These are phyloP conservation scores for Excalfactoria chinensis DNA, from an alignment of 2,113 vertebrate genomes.

Conservation along the genomic window DNA sequence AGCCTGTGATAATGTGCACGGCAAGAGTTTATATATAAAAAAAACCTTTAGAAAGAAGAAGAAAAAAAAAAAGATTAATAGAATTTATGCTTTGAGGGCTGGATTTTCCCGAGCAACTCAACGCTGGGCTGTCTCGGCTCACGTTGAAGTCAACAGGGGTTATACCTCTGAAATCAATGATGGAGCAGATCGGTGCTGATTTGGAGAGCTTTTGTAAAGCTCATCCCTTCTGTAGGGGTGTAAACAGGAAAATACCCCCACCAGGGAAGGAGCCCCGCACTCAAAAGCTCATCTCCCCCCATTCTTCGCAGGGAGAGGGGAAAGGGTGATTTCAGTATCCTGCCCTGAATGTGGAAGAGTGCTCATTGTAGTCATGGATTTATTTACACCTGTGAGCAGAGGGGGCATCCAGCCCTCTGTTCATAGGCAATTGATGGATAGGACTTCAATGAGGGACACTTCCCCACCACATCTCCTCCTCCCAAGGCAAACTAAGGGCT, in stretches of 20 bases:
- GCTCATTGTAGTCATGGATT: neutral
- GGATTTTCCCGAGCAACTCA: neutral
- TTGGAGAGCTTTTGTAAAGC: neutral
- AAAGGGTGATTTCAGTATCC: neutral
- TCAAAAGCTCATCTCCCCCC: neutral
- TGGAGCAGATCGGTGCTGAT: neutral
- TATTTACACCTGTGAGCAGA: neutral
- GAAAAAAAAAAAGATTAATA: neutral
- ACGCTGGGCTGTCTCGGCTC: neutral
- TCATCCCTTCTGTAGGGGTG: neutral
- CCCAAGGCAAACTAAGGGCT: neutral
- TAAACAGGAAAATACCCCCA: neutral
- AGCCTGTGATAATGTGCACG: neutral
- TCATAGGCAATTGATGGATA: rapidly evolving
- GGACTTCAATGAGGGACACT: rapidly evolving
- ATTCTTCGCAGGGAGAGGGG: neutral
- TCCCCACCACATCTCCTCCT: neutral
- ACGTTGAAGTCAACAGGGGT: neutral
- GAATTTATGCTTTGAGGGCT: neutral
- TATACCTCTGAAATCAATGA: neutral
- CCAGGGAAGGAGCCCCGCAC: neutral
- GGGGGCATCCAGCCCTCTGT: rapidly evolving
- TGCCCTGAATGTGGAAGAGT: neutral
- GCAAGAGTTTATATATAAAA: neutral
- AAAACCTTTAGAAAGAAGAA: neutral